A percentile compares a stretch with the other conserved stretches of the same genome.
Evolutionary conservation across 2,888 invertebrate genomes (phyloP).

Genomic region (Polyommatus iphigenia): DNA sequence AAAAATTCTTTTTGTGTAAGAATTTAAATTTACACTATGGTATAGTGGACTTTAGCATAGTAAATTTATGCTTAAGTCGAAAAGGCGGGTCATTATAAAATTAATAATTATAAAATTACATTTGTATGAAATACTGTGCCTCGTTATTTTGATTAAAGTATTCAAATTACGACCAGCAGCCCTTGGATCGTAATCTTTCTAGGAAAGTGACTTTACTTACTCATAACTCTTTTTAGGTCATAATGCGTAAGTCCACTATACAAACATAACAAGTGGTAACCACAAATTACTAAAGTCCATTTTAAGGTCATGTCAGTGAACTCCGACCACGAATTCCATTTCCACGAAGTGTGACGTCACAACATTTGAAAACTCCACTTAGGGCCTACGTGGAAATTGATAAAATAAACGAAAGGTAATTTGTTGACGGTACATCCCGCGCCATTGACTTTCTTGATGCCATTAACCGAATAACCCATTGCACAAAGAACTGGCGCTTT

Average conservation of each 20-base stretch:
- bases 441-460: constrained; percentile 79
- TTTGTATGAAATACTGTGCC: background rate
- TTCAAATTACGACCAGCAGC: background rate
- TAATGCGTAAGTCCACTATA: background rate
- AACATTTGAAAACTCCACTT: background rate
- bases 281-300: background rate
- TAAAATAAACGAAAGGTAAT: constrained; percentile 26
- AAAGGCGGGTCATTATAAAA: too few relatives aligned
- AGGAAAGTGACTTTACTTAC: background rate
- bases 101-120: too few relatives aligned
- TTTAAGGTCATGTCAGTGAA: background rate
- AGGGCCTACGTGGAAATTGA: background rate
- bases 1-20: too few relatives aligned
- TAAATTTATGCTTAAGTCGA: too few relatives aligned
- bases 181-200: background rate
- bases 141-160: background rate
- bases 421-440: constrained; percentile 69
- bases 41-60: too few relatives aligned
- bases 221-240: background rate
- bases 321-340: background rate
- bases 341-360: background rate
- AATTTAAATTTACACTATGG: too few relatives aligned
- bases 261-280: background rate
- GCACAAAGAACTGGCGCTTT: constrained; percentile 78
- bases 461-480: constrained; percentile 82